Evolutionary conservation across 2,113 vertebrate species (phyloP).

Genomic region (Myxocyprinus asiaticus): DNA sequence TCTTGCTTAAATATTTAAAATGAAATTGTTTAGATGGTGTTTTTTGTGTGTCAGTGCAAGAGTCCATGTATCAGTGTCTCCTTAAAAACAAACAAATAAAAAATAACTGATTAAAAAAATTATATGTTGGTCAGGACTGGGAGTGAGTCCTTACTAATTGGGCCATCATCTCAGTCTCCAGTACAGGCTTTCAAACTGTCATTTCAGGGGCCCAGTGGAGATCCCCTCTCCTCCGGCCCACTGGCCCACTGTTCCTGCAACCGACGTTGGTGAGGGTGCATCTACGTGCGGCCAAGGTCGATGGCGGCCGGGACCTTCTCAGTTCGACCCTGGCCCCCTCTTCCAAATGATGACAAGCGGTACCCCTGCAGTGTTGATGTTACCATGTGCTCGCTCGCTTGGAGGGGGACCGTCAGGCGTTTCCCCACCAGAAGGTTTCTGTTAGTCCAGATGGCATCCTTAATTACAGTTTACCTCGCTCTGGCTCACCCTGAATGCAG

Average conservation of each 20-base stretch:
- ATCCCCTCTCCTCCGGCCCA: background rate
- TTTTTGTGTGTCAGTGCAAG: too few species aligned
- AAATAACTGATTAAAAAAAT: too few species aligned
- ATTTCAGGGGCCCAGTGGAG: background rate
- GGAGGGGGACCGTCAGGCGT: background rate
- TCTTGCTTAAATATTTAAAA: too few species aligned
- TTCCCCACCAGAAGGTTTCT: slow-evolving; percentile 42
- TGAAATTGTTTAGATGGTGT: too few species aligned
- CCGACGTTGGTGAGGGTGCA: slow-evolving; percentile 1
- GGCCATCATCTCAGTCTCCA: too few species aligned
- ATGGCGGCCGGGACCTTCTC: background rate
- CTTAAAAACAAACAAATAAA: too few species aligned
- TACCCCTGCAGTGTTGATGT: background rate
- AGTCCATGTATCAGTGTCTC: too few species aligned
- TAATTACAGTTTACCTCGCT: too few species aligned
- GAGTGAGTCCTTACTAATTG: too few species aligned
- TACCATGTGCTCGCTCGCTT: background rate
- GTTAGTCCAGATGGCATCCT: slow-evolving; percentile 17
- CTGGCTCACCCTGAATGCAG: too few species aligned
- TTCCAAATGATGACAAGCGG: background rate
- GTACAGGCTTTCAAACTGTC: too few species aligned
- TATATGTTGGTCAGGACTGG: too few species aligned
- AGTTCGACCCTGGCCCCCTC: background rate
- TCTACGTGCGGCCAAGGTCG: background rate
- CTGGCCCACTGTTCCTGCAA: slow-evolving; percentile 1